These are phyloP conservation scores for Catostomus latipinnis DNA, from an alignment of 2,797 vertebrate species.

Conservation along the genomic window DNA sequence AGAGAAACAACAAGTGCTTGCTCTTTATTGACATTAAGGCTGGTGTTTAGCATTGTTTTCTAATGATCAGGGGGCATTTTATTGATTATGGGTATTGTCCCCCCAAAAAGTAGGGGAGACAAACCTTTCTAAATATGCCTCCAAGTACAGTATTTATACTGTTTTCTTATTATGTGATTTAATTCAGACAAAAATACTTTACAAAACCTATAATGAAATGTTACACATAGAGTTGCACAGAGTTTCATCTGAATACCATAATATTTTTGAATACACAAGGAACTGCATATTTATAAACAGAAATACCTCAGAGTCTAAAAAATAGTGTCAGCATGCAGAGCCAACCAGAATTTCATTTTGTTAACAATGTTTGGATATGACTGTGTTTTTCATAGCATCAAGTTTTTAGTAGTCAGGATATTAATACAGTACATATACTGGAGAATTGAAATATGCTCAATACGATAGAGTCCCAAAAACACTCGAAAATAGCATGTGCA, in stretches of 20 bases:
- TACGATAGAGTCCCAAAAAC: conserved; percentile 53
- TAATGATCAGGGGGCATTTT: too few species aligned
- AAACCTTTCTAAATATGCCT: too few species aligned
- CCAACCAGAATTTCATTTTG: conserved; percentile 41
- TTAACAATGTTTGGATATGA: conserved; percentile 45
- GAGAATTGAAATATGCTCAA: conserved; percentile 53
- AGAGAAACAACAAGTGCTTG: background rate
- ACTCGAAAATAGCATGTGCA: conserved; percentile 21
- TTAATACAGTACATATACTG: conserved; percentile 36
- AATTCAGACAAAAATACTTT: conserved; percentile 54
- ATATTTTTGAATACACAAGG: conserved; percentile 48
- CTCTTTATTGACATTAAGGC: background rate
- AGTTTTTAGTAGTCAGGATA: conserved; percentile 54
- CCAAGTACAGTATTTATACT: too few species aligned
- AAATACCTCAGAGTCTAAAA: conserved; percentile 37
- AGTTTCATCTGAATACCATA: conserved; percentile 39
- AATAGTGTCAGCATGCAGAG: conserved; percentile 45
- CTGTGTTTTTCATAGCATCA: conserved; percentile 44
- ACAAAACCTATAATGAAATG: conserved; percentile 68
- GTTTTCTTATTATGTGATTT: conserved; percentile 46
- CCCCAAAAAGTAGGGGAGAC: too few species aligned
- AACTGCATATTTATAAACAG: conserved; percentile 51
- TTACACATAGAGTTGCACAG: conserved; percentile 51
- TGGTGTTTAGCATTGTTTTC: background rate
- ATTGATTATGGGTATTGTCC: too few species aligned